phyloP scores from a whole-genome alignment of 2,888 invertebrate species.

The Gortyna flavago region DNA sequence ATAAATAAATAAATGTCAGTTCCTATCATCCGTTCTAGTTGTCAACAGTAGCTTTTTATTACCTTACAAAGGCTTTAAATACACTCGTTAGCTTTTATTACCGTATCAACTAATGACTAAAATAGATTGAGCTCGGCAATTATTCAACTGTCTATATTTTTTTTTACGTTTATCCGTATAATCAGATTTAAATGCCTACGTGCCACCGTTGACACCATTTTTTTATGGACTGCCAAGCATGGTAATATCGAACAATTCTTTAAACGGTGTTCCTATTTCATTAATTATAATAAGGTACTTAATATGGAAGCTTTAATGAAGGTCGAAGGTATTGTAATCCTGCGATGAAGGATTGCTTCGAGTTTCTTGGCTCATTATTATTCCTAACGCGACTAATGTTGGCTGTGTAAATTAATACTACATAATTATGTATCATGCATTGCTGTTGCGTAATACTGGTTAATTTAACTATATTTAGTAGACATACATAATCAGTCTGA shows the following conservation, averaged over 20 bases:
- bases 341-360: conserved; percentile 41
- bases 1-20: too few relatives aligned
- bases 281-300: conserved; percentile 48
- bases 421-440: conserved; percentile 23
- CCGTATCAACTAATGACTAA: conserved; percentile 11
- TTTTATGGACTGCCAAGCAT: conserved; percentile 18
- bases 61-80: neutral
- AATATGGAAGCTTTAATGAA: conserved; percentile 44
- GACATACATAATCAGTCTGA: neutral
- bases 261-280: conserved; percentile 43
- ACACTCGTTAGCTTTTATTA: neutral
- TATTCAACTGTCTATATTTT: conserved; percentile 12
- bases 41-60: conserved; percentile 1
- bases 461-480: conserved; percentile 12
- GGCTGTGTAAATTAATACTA: conserved; percentile 17
- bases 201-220: conserved; percentile 37
- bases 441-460: neutral
- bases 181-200: conserved; percentile 27
- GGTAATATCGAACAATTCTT: conserved; percentile 29
- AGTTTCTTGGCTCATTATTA: conserved; percentile 38
- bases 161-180: conserved; percentile 11
- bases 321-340: conserved; percentile 27
- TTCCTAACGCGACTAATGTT: conserved; percentile 22
- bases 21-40: neutral
- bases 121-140: conserved; percentile 15